phyloP scores from a whole-genome alignment of 2,113 vertebrate species.

The Sprattus sprattus region DNA sequence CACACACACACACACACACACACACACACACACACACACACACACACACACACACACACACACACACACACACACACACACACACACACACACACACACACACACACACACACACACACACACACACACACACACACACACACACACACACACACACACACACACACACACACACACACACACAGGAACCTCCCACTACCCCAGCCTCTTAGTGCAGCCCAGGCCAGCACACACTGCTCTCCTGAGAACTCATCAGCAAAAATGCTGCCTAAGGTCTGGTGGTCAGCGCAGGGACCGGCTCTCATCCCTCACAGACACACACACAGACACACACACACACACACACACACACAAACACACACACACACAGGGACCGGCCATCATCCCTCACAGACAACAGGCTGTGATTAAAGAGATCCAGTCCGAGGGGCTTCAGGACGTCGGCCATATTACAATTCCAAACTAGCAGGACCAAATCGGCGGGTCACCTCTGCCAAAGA shows the following conservation, averaged over 20 bases:
- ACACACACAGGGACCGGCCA: neutral
- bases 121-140: too few species aligned
- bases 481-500: neutral
- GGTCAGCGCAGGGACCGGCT: neutral
- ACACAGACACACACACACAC: too few species aligned
- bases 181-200: neutral
- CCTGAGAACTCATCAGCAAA: neutral
- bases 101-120: too few species aligned
- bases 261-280: conserved; percentile 1
- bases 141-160: too few species aligned
- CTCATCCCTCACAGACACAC: conserved; percentile 38
- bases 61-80: neutral
- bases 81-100: too few species aligned
- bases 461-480: neutral
- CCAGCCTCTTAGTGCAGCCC: neutral
- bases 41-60: conserved; percentile 4
- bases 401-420: conserved; percentile 35
- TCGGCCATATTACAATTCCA: conserved; percentile 4
- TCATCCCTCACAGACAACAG: conserved; percentile 45
- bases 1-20: too few species aligned
- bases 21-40: neutral
- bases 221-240: neutral
- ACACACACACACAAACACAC: too few species aligned
- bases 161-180: too few species aligned
- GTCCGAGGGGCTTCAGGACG: neutral